These are phyloP conservation scores for Chauna torquata DNA, from an alignment of 2,113 vertebrate genomes.

Conservation along the genomic window DNA sequence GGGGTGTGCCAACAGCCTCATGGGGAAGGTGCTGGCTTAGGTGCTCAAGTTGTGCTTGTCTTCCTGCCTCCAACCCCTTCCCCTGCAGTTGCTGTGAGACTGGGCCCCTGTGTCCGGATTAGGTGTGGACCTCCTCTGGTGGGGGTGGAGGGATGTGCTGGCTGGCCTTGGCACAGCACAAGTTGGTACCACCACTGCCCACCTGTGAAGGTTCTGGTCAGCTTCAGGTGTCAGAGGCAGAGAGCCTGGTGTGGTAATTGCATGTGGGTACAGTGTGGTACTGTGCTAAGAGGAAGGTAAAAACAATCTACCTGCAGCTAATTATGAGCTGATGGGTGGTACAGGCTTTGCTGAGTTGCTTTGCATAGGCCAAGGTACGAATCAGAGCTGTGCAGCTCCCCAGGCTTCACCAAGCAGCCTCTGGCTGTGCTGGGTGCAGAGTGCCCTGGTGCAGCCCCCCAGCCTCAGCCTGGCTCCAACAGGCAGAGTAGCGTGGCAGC, in stretches of 20 bases:
- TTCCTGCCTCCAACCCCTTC: background rate
- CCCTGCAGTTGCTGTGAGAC: background rate
- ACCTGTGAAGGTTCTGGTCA: background rate
- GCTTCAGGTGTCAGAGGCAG: background rate
- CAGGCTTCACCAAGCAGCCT: background rate
- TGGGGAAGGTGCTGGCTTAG: background rate
- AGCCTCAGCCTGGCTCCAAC: rapidly evolving
- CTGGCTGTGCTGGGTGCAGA: background rate
- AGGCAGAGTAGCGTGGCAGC: background rate
- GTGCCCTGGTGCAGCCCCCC: background rate
- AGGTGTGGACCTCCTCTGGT: background rate
- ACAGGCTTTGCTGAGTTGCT: background rate
- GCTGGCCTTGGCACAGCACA: background rate
- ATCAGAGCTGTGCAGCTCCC: background rate
- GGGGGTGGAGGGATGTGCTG: rapidly evolving
- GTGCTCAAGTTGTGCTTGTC: background rate
- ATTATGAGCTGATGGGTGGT: background rate
- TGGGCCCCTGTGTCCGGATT: rapidly evolving
- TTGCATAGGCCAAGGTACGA: background rate
- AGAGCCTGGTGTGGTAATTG: background rate
- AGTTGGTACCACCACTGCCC: background rate
- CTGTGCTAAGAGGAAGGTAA: background rate
- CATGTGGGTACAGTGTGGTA: background rate
- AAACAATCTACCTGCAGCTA: constrained; percentile 11
- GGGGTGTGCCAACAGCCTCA: background rate